phyloP scores from a whole-genome alignment of 2,797 vertebrate species.

The Peromyscus aztecus region DNA sequence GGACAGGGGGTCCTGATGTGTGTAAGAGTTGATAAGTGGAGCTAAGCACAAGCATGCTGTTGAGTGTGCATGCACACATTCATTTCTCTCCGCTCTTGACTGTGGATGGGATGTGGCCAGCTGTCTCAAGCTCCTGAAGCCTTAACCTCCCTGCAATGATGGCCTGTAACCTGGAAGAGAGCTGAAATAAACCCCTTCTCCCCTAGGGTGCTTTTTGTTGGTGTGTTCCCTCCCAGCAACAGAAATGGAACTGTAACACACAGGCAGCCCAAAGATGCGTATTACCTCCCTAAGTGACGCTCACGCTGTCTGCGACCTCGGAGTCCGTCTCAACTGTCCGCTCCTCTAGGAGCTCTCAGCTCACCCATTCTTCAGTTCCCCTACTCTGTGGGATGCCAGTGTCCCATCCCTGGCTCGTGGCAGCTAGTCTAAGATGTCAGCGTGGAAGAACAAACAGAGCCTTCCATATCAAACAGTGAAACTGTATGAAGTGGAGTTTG shows the following conservation, averaged over 20 bases:
- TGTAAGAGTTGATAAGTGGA: too few species aligned
- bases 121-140: background rate
- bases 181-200: background rate
- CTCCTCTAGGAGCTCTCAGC: background rate
- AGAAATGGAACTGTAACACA: background rate
- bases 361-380: background rate
- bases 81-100: background rate
- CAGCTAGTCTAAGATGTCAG: background rate
- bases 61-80: background rate
- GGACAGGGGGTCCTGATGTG: background rate
- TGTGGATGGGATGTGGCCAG: background rate
- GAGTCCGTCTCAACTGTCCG: background rate
- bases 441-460: background rate
- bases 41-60: background rate
- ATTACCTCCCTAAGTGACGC: background rate
- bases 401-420: background rate
- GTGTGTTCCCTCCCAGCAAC: background rate
- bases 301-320: background rate
- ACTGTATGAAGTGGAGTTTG: fast-evolving
- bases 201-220: background rate
- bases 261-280: background rate
- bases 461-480: background rate
- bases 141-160: too few species aligned
- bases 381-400: fast-evolving
- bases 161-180: background rate